A percentile compares a stretch with the other conserved stretches of the same genome.
Evolutionary conservation across 2,797 vertebrate genomes (phyloP).

Genomic region (Macropodus opercularis): DNA sequence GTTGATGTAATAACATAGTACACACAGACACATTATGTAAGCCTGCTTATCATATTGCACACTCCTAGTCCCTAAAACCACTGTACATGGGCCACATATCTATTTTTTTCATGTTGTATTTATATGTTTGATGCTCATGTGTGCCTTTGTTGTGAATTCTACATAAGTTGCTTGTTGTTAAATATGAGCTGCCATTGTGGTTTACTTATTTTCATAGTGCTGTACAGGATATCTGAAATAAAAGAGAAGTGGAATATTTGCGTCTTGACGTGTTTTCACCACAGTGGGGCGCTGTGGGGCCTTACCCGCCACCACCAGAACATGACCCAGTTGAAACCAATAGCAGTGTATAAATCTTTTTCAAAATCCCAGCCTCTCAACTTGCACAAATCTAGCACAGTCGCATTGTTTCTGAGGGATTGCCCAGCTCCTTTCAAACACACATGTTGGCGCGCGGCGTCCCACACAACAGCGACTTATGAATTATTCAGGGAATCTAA

Average conservation of each 20-base stretch:
- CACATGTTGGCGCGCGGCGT: slow-evolving; percentile 40
- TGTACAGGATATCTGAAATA: slow-evolving; percentile 48
- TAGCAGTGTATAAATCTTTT: slow-evolving; percentile 9
- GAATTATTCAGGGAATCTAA: slow-evolving; percentile 64
- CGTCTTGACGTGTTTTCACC: slow-evolving; percentile 16
- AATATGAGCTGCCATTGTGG: slow-evolving; percentile 23
- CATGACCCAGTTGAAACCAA: slow-evolving; percentile 40
- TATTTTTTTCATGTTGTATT: slow-evolving; percentile 33
- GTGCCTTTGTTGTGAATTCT: slow-evolving; percentile 24
- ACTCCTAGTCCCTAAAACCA: background rate
- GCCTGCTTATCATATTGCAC: slow-evolving; percentile 2
- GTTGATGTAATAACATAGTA: background rate
- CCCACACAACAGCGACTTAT: slow-evolving; percentile 57
- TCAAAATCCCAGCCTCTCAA: slow-evolving; percentile 35
- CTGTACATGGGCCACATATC: background rate
- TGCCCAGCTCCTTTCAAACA: slow-evolving; percentile 41
- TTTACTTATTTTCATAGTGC: slow-evolving; percentile 30
- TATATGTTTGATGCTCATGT: slow-evolving; percentile 33
- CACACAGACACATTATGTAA: slow-evolving; percentile 22
- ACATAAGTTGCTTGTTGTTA: slow-evolving; percentile 14
- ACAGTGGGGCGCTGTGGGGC: slow-evolving; percentile 66
- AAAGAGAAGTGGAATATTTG: slow-evolving; percentile 2
- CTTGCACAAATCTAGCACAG: slow-evolving; percentile 69
- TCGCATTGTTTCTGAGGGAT: slow-evolving; percentile 61
- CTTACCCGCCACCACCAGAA: too few relatives aligned